Evolutionary conservation across 2,888 invertebrate species (phyloP).

Genomic region (Tachystola acroxantha): DNA sequence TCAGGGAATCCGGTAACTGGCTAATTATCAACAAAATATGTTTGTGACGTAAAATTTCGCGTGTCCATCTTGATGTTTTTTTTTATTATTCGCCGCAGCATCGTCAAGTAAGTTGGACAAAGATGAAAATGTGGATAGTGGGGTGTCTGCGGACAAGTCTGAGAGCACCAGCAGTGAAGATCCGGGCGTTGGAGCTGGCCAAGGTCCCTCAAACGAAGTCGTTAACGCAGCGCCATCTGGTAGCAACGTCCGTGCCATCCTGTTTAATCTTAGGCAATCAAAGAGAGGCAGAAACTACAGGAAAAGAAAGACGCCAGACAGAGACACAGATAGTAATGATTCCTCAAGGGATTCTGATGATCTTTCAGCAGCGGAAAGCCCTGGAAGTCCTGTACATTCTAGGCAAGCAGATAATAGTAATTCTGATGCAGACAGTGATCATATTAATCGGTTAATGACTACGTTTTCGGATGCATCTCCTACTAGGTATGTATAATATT

Average conservation of each 20-base stretch:
- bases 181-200: constrained; percentile 30
- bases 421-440: constrained; percentile 44
- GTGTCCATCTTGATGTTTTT: constrained; percentile 32
- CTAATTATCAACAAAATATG: neutral
- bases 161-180: constrained; percentile 67
- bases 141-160: constrained; percentile 67
- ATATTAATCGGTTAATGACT: constrained; percentile 32
- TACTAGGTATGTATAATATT: constrained; percentile 38
- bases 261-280: constrained; percentile 51
- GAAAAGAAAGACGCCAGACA: constrained; percentile 59
- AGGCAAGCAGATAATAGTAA: constrained; percentile 30
- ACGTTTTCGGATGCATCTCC: constrained; percentile 36
- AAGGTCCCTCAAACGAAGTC: constrained; percentile 52
- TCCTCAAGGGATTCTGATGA: constrained; percentile 66
- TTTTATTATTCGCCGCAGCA: constrained; percentile 34
- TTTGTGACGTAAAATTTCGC: constrained; percentile 34
- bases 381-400: constrained; percentile 21
- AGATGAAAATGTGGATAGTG: constrained; percentile 67
- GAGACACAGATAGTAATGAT: constrained; percentile 53
- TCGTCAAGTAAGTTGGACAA: constrained; percentile 34
- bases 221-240: constrained; percentile 55
- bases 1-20: constrained; percentile 48
- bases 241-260: constrained; percentile 51
- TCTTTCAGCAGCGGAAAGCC: constrained; percentile 42
- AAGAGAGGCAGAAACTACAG: constrained; percentile 54